Conservation (phyloP, 2,888 invertebrate genomes). For the Elmis aenea region DNA sequence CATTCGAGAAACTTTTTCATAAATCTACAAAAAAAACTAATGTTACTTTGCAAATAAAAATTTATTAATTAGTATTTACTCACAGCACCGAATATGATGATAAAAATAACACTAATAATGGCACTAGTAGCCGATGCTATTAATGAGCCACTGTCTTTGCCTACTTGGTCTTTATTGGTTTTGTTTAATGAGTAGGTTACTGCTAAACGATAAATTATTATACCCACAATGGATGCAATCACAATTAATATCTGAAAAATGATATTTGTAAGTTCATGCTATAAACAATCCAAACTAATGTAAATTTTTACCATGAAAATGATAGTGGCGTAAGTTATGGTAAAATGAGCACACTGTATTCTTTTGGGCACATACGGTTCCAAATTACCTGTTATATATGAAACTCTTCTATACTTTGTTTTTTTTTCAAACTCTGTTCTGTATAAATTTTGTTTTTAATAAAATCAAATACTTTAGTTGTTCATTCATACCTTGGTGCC, state of each 20-base stretch:
- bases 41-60: conserved; percentile 1
- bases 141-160: conserved; percentile 19
- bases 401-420: conserved; percentile 12
- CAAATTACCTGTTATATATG: conserved; percentile 18
- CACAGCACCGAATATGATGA: conserved; percentile 32
- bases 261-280: background rate
- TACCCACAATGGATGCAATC: conserved; percentile 23
- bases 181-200: conserved; percentile 20
- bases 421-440: conserved; percentile 17
- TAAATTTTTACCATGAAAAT: conserved; percentile 24
- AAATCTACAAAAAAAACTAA: conserved; percentile 32
- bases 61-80: conserved; percentile 12
- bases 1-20: conserved; percentile 31
- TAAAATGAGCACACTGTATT: conserved; percentile 7
- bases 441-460: conserved; percentile 1
- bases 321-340: conserved; percentile 18
- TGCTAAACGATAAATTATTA: conserved; percentile 30
- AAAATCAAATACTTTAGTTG: too few relatives aligned
- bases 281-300: background rate
- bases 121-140: conserved; percentile 28
- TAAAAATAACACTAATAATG: conserved; percentile 28
- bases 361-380: conserved; percentile 20
- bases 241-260: conserved; percentile 27
- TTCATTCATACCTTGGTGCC: too few relatives aligned
- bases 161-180: conserved; percentile 5